Percentiles rank a stretch among this genome's conserved stretches.
These are phyloP conservation scores for Spea multiplicata DNA, from an alignment of 2,113 vertebrate species.

Conservation along the genomic window DNA sequence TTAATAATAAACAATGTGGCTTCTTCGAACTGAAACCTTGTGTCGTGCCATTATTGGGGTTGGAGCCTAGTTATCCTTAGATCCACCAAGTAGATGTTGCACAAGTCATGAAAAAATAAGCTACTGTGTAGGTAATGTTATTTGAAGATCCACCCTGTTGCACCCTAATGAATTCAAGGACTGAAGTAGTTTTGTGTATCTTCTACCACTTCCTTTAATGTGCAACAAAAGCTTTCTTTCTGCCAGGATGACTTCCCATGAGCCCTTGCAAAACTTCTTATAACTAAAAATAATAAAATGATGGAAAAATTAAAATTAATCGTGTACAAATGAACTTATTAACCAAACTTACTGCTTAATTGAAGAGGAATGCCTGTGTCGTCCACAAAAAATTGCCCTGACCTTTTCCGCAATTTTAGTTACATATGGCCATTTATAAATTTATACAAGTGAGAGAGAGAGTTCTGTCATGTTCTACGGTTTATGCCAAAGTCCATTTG, in stretches of 20 bases:
- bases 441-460: conserved; percentile 13
- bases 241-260: too few species aligned
- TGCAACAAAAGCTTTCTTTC: too few species aligned
- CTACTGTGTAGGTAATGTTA: conserved; percentile 50
- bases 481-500: conserved; percentile 28
- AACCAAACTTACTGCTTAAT: conserved; percentile 1
- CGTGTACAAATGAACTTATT: conserved; percentile 5
- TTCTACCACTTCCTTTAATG: not conserved
- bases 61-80: too few species aligned
- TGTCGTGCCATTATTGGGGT: conserved; percentile 11
- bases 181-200: not conserved
- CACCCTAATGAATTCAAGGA: conserved; percentile 12
- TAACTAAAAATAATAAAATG: not conserved
- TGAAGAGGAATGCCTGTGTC: not conserved
- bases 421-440: conserved; percentile 33
- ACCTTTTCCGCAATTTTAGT: conserved; percentile 15
- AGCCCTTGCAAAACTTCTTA: too few species aligned
- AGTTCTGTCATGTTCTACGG: not conserved
- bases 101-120: conserved; percentile 48
- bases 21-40: too few species aligned
- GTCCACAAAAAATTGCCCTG: not conserved
- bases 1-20: too few species aligned
- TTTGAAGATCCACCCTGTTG: conserved; percentile 29
- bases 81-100: conserved; percentile 51
- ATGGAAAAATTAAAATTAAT: not conserved